Evolutionary conservation across 2,888 invertebrate genomes (phyloP).

Genomic region (Pandemis heparana): DNA sequence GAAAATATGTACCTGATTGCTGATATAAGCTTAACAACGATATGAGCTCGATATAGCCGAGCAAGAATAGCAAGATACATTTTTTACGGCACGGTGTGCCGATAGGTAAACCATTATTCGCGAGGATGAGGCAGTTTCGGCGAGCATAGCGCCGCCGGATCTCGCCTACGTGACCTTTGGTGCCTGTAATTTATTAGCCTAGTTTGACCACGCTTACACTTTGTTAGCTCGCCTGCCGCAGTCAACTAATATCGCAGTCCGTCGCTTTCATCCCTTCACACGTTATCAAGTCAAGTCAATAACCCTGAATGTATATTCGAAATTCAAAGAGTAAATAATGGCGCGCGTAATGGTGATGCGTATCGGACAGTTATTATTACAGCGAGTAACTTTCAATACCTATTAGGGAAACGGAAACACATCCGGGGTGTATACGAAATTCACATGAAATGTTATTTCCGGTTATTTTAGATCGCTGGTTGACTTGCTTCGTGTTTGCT

Average conservation of each 20-base stretch:
- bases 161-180: constrained; percentile 35
- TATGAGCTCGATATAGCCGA: background rate
- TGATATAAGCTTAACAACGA: background rate
- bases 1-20: background rate
- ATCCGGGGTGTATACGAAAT: background rate
- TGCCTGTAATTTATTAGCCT: constrained; percentile 39
- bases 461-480: background rate
- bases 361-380: background rate
- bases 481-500: background rate
- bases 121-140: background rate
- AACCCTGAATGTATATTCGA: background rate
- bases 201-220: constrained; percentile 45
- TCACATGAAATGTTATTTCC: background rate
- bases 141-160: background rate
- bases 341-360: background rate
- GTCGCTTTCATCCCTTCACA: constrained; percentile 15
- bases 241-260: constrained; percentile 25
- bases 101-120: background rate
- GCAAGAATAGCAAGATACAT: background rate
- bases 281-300: constrained; percentile 5
- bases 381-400: background rate
- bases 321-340: constrained; percentile 8
- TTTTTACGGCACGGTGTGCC: background rate
- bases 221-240: constrained; percentile 30
- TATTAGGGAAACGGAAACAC: background rate